Percentiles rank a stretch among this genome's conserved stretches.
These are phyloP conservation scores for Mormyrus proboscirostris DNA, from an alignment of 2,797 vertebrate species.

Conservation along the genomic window DNA sequence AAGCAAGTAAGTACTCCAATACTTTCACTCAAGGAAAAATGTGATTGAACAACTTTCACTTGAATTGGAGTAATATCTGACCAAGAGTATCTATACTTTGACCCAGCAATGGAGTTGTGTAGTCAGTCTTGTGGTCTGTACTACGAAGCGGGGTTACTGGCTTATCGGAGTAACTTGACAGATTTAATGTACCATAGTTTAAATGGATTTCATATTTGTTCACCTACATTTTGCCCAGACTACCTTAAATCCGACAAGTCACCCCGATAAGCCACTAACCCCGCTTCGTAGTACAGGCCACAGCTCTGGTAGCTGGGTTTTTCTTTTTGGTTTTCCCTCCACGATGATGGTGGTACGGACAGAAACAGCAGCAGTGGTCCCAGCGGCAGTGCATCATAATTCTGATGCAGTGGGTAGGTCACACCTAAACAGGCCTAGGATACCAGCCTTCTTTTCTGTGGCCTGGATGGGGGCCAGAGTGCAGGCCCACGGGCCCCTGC, in stretches of 20 bases:
- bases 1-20: not conserved
- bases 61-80: not conserved
- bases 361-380: not conserved
- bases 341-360: not conserved
- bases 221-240: too few species aligned
- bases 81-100: not conserved
- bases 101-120: not conserved
- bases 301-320: not conserved
- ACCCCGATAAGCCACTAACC: too few species aligned
- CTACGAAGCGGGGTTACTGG: too few species aligned
- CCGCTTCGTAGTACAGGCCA: too few species aligned
- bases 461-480: conserved; percentile 43
- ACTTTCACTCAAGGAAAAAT: not conserved
- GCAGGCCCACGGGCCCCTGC: conserved; percentile 35
- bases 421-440: conserved; percentile 26
- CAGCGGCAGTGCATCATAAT: not conserved
- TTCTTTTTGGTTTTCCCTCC: not conserved
- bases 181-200: too few species aligned
- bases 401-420: not conserved
- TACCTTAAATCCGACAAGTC: too few species aligned
- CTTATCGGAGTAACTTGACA: too few species aligned
- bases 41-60: not conserved
- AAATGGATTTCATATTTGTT: too few species aligned
- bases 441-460: conserved; percentile 36
- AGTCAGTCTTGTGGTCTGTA: not conserved